phyloP scores from a whole-genome alignment of 2,888 invertebrate genomes.

The Caradrina kadenii region DNA sequence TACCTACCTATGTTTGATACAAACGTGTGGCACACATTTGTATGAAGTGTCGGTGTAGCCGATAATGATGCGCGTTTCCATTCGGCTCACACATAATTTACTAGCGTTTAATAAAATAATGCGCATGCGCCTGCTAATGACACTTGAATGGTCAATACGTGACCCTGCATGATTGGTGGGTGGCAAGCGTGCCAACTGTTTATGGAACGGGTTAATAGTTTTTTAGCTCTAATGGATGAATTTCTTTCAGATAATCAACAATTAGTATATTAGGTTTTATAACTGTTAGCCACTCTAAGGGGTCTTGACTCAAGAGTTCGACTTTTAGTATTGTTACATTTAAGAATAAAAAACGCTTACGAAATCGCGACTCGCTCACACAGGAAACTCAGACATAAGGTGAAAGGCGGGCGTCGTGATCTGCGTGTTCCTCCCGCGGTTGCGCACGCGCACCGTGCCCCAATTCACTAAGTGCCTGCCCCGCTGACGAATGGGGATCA shows the following conservation, averaged over 20 bases:
- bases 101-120: slow-evolving; percentile 62
- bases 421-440: slow-evolving; percentile 67
- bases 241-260: not conserved
- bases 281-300: no score
- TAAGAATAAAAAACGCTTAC: slow-evolving; percentile 10
- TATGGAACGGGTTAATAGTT: slow-evolving; percentile 19
- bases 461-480: slow-evolving; percentile 80
- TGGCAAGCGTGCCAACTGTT: slow-evolving; percentile 19
- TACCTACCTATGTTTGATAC: slow-evolving; percentile 47
- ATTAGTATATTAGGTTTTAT: not conserved
- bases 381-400: slow-evolving; percentile 64
- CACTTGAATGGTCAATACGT: slow-evolving; percentile 64
- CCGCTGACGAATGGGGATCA: slow-evolving; percentile 79
- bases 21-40: slow-evolving; percentile 53
- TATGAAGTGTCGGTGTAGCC: slow-evolving; percentile 27
- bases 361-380: slow-evolving; percentile 42
- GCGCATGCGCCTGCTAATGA: slow-evolving; percentile 62
- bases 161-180: slow-evolving; percentile 62
- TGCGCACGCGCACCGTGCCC: slow-evolving; percentile 73
- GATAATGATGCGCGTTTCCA: slow-evolving; percentile 54
- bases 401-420: slow-evolving; percentile 76
- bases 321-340: not conserved
- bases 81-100: slow-evolving; percentile 60
- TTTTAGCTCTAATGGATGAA: slow-evolving; percentile 4
- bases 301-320: not conserved